phyloP scores from a whole-genome alignment of 2,888 invertebrate genomes.

The Zaprionus lineosus region DNA sequence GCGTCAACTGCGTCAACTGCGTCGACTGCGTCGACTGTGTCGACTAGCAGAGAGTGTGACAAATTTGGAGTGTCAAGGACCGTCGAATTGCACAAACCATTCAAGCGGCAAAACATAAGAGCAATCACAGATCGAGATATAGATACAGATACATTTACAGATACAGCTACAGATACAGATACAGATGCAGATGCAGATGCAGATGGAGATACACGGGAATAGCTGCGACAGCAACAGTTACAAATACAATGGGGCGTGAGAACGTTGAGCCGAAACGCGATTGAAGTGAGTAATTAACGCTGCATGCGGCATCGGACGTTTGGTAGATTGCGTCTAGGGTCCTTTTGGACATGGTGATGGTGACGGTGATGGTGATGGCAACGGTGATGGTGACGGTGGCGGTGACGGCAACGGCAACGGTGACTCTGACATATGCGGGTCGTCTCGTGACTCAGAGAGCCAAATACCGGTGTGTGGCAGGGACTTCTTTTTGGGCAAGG shows the following conservation, averaged over 20 bases:
- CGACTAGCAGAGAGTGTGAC: constrained; percentile 61
- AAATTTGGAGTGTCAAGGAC: constrained; percentile 62
- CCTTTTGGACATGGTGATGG: constrained; percentile 51
- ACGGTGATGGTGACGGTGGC: constrained; percentile 51
- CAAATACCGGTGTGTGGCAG: constrained; percentile 25
- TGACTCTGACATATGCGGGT: constrained; percentile 74
- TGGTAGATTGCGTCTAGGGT: constrained; percentile 60
- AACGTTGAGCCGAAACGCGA: constrained; percentile 42
- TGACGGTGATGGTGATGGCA: constrained; percentile 11
- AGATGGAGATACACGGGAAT: constrained; percentile 36
- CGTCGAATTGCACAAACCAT: constrained; percentile 51
- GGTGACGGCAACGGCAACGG: constrained; percentile 36
- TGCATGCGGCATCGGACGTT: constrained; percentile 60
- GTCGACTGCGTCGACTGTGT: no score
- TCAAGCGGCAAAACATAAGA: constrained; percentile 77
- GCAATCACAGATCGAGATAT: constrained; percentile 73
- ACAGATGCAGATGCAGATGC: constrained; percentile 16
- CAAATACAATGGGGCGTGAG: constrained; percentile 60
- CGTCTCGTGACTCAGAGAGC: constrained; percentile 55
- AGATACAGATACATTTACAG: constrained; percentile 24
- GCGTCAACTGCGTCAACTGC: no score
- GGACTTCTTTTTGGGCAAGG: constrained; percentile 46
- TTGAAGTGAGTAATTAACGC: constrained; percentile 76
- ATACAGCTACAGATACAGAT: constrained; percentile 20
- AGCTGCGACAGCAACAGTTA: no score